Conservation (phyloP, 2,888 invertebrate genomes). For the Cryptophagus acutangulus region DNA sequence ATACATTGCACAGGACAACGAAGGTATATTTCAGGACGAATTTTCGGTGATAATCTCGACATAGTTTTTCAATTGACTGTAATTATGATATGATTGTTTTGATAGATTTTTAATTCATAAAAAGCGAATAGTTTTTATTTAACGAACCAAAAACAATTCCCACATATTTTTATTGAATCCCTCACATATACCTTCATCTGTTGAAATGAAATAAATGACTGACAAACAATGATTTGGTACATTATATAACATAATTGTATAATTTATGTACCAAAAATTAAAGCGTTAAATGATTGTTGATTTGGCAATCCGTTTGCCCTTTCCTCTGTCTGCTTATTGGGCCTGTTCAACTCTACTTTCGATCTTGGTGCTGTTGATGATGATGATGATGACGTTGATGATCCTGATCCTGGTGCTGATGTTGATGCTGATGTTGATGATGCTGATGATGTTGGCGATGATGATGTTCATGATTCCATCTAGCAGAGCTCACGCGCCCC, state of each 20-base stretch:
- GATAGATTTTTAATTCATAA: too few relatives aligned
- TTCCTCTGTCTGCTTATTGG: constrained; percentile 63
- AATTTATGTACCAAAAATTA: constrained; percentile 32
- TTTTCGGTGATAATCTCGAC: constrained; percentile 25
- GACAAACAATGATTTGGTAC: constrained; percentile 36
- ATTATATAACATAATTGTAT: too few relatives aligned
- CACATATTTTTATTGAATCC: too few relatives aligned
- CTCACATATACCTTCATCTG: constrained; percentile 44
- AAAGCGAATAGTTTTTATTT: too few relatives aligned
- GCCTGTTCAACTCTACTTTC: constrained; percentile 44
- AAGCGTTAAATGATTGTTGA: constrained; percentile 47
- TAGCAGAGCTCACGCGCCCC: constrained; percentile 79
- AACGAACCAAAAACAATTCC: too few relatives aligned
- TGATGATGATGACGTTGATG: constrained; percentile 36
- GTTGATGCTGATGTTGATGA: constrained; percentile 35
- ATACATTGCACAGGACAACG: constrained; percentile 30
- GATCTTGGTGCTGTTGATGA: constrained; percentile 39
- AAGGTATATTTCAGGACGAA: constrained; percentile 38
- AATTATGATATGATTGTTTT: too few relatives aligned
- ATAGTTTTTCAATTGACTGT: too few relatives aligned
- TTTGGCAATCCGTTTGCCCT: constrained; percentile 63
- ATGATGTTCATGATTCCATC: constrained; percentile 33
- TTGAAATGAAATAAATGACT: constrained; percentile 18
- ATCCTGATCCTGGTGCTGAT: constrained; percentile 52
- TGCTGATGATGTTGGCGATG: constrained; percentile 53